Evolutionary conservation across 2,797 vertebrate genomes (phyloP), one percentile per base, ranked within the genome.

Genomic region (Silurus aristotelis): DNA sequence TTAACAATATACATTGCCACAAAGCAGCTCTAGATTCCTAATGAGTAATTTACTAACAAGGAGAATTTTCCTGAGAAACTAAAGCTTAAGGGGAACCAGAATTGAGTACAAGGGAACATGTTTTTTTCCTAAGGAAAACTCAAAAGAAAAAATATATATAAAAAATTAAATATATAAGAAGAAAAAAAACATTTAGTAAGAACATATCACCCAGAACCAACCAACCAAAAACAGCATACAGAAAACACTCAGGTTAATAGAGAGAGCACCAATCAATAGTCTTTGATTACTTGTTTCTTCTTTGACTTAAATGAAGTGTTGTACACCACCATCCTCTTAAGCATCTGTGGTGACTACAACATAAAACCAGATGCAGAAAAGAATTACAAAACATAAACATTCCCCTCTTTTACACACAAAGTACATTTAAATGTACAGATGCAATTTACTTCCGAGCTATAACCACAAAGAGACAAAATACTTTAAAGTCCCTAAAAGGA

Each of bases 291-390:
- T 97, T 98, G 96, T 93, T 93, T 95, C 93, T 96, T 96, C 93
- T 91, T 95, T 90, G 95, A 94, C 95, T 95, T 97, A 95, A 99
- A 98, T 38, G 98, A 96, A 4, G 96, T 95, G 95, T 99, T 98
- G 95, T 97, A 99, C 90, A 98, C 96, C 93, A 99, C 98, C 98
- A 99, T 99, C 93, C 97, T 94, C 94, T 99, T 99, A 91, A 99
- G 94, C 97, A 99, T 99, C 94, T 99, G 97, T 43, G 96, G 97
- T 66, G 97, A 97, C 98, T 99, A 96, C 86, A 97, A 96, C 90
- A 93, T 89, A 94, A 85, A 64, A 91, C 20, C 72, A 86, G 38
- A 71, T 61, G 52, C 27, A 52, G 63, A 79, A 60, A 14, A 86
- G 67, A 66, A 64, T 46, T 67, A 72, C 55, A 61, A 78, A 75